Conservation (phyloP, 2,797 vertebrate species). For the Acanthurus leucopareius region DNA sequence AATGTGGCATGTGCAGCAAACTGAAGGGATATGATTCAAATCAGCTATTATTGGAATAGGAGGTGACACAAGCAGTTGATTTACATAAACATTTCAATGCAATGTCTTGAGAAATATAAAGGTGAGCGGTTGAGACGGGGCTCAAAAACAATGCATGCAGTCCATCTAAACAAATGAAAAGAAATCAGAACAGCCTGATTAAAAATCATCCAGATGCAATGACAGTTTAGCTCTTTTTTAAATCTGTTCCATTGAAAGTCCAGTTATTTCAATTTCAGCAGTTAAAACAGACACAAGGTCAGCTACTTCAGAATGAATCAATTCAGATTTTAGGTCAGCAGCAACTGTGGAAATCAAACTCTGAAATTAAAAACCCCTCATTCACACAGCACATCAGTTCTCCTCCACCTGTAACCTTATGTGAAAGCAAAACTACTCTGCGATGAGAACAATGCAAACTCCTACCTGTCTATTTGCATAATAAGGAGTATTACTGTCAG, state of each 20-base stretch:
- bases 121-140: constrained; percentile 20
- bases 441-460: constrained; percentile 20
- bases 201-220: constrained; percentile 14
- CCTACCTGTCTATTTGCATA: constrained; percentile 54
- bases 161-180: constrained; percentile 17
- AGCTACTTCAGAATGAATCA: constrained; percentile 4
- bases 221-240: constrained; percentile 14
- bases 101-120: constrained; percentile 20
- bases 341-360: constrained; percentile 19
- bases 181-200: not conserved
- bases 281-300: constrained; percentile 24
- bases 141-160: constrained; percentile 9
- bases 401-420: constrained; percentile 59
- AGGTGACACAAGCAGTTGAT: constrained; percentile 23
- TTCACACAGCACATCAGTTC: constrained; percentile 18
- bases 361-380: constrained; percentile 17
- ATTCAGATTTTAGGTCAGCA: constrained; percentile 27
- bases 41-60: constrained; percentile 39
- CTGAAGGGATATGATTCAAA: constrained; percentile 39
- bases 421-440: constrained; percentile 20
- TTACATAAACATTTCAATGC: constrained; percentile 17
- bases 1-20: constrained; percentile 58
- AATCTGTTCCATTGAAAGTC: constrained; percentile 11
- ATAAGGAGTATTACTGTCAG: constrained; percentile 45
- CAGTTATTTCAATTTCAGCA: not conserved